phyloP scores from a whole-genome alignment of 1,140 invertebrate species.

The Drosophila eugracilis region DNA sequence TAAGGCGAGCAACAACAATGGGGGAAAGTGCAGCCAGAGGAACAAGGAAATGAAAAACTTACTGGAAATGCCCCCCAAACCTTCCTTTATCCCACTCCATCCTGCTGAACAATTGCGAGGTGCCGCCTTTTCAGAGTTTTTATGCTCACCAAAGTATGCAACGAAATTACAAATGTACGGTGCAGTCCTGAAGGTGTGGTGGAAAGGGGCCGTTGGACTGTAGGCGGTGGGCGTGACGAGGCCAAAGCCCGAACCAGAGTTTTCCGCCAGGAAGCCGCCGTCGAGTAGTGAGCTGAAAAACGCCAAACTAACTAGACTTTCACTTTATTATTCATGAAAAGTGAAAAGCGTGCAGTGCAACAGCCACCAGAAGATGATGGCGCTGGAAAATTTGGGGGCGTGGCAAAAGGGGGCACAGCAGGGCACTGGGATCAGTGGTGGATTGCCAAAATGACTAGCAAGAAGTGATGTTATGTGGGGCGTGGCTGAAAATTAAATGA shows the following conservation, averaged over 20 bases:
- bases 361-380: constrained; percentile 38
- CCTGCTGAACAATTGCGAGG: constrained; percentile 51
- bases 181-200: constrained; percentile 28
- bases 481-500: constrained; percentile 75
- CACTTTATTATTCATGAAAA: constrained; percentile 83
- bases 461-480: constrained; percentile 68
- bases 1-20: constrained; percentile 48
- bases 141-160: constrained; percentile 72
- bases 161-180: constrained; percentile 80
- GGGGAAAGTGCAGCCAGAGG: constrained; percentile 42
- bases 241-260: constrained; percentile 17
- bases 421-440: constrained; percentile 37
- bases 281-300: constrained; percentile 58
- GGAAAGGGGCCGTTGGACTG: constrained; percentile 1
- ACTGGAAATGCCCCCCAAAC: constrained; percentile 11
- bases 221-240: constrained; percentile 30
- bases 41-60: constrained; percentile 68
- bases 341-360: constrained; percentile 76
- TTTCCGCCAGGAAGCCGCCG: constrained; percentile 44
- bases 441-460: constrained; percentile 78
- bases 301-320: constrained; percentile 81
- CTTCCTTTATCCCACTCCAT: constrained; percentile 14
- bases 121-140: constrained; percentile 57
- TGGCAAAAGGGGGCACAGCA: background rate
- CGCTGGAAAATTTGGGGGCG: constrained; percentile 20